Percentiles rank a stretch among this genome's conserved stretches.
Evolutionary conservation across 2,113 vertebrate species (phyloP).

Genomic region (Alligator mississippiensis): DNA sequence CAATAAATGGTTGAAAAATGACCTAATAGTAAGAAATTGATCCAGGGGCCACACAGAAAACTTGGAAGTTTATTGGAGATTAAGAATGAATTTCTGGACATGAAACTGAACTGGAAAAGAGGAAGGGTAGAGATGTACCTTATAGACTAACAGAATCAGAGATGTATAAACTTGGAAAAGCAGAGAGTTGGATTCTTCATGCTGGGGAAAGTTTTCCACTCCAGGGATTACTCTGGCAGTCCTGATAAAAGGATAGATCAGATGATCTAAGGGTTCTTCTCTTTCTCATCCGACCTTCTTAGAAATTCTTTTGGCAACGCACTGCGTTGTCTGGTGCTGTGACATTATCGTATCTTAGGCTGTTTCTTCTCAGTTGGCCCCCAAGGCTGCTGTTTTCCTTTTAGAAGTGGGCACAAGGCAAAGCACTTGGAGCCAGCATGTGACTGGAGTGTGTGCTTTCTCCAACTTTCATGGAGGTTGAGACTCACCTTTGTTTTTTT

Average conservation of each 20-base stretch:
- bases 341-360: neutral
- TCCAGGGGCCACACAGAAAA: neutral
- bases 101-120: neutral
- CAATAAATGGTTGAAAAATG: neutral
- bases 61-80: neutral
- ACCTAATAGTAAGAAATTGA: neutral
- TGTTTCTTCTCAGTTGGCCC: neutral
- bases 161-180: neutral
- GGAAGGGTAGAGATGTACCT: neutral
- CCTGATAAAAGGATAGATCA: neutral
- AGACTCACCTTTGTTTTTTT: fast-evolving
- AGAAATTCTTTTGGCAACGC: neutral
- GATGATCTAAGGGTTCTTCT: neutral
- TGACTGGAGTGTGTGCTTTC: neutral
- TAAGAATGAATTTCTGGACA: neutral
- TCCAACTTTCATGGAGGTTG: neutral
- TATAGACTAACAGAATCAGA: neutral
- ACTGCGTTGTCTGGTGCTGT: neutral
- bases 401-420: neutral
- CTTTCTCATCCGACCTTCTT: conserved; percentile 37
- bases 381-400: neutral
- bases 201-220: neutral
- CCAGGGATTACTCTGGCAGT: neutral
- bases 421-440: neutral
- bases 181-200: neutral